Conservation (phyloP, 2,888 invertebrate species). For the Drosophila meridiana region DNA sequence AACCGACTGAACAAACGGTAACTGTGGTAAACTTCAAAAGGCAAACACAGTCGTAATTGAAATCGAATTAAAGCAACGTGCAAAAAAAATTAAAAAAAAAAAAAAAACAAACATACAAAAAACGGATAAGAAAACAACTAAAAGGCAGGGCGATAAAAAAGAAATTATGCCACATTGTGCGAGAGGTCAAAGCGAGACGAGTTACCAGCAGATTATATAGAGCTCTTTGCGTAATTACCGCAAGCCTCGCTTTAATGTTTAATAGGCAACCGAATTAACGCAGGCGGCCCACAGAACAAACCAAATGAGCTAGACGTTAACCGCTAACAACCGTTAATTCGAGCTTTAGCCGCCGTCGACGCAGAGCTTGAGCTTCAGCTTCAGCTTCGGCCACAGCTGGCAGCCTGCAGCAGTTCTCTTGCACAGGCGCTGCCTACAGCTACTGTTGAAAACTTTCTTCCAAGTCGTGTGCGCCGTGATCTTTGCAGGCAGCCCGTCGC, state of each 20-base stretch:
- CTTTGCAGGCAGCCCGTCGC: conserved; percentile 60
- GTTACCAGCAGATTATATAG: conserved; percentile 29
- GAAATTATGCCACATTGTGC: conserved; percentile 80
- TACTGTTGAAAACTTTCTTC: conserved; percentile 70
- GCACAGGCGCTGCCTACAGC: conserved; percentile 44
- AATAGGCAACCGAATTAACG: conserved; percentile 67
- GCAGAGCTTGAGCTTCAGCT: conserved; percentile 12
- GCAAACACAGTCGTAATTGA: conserved; percentile 72
- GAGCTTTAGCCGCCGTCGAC: conserved; percentile 32
- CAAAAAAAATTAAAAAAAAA: conserved; percentile 43
- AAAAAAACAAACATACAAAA: conserved; percentile 11
- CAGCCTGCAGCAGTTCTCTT: conserved; percentile 58
- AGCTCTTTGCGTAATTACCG: conserved; percentile 49
- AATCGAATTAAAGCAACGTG: conserved; percentile 77
- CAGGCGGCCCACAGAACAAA: conserved; percentile 42
- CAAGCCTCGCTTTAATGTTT: conserved; percentile 50
- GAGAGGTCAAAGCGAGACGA: conserved; percentile 59
- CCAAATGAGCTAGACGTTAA: conserved; percentile 64
- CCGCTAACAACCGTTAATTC: conserved; percentile 66
- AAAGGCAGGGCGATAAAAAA: conserved; percentile 70
- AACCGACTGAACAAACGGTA: conserved; percentile 51
- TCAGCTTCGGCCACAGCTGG: conserved; percentile 7
- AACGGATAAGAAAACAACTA: not conserved
- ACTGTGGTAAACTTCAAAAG: conserved; percentile 70
- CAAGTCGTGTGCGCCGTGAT: conserved; percentile 57